Conservation (phyloP, 2,113 vertebrate species). For the Erythrocercus mccallii region DNA sequence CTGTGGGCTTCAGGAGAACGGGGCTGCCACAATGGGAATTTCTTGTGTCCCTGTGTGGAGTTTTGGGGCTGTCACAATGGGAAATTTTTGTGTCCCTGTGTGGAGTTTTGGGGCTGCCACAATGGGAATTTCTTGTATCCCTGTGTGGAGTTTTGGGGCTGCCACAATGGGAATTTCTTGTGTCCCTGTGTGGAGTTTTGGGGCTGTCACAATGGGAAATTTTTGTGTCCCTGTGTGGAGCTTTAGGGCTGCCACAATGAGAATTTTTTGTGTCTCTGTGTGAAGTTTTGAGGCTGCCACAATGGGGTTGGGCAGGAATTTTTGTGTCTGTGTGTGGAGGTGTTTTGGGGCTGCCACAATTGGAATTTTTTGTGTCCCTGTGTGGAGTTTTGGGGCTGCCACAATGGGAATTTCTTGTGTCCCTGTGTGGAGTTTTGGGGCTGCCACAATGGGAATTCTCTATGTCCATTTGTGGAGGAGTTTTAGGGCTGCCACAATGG, state of each 20-base stretch:
- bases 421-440: background rate
- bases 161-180: background rate
- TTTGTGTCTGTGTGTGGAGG: background rate
- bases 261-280: background rate
- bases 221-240: accelerated
- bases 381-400: background rate
- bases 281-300: background rate
- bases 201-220: background rate
- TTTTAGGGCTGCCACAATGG: background rate
- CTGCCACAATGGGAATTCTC: accelerated
- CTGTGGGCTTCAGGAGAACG: accelerated
- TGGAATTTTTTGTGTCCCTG: accelerated
- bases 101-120: background rate
- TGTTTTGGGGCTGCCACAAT: background rate
- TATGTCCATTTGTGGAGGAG: accelerated
- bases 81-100: accelerated
- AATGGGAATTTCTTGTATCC: too few species aligned
- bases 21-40: background rate
- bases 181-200: background rate
- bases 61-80: too few species aligned
- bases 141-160: too few species aligned
- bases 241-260: background rate
- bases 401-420: accelerated
- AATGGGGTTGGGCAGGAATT: too few species aligned
- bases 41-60: too few species aligned